These are phyloP conservation scores for Phalacrocorax carbo DNA, from an alignment of 2,113 vertebrate genomes.

Conservation along the genomic window DNA sequence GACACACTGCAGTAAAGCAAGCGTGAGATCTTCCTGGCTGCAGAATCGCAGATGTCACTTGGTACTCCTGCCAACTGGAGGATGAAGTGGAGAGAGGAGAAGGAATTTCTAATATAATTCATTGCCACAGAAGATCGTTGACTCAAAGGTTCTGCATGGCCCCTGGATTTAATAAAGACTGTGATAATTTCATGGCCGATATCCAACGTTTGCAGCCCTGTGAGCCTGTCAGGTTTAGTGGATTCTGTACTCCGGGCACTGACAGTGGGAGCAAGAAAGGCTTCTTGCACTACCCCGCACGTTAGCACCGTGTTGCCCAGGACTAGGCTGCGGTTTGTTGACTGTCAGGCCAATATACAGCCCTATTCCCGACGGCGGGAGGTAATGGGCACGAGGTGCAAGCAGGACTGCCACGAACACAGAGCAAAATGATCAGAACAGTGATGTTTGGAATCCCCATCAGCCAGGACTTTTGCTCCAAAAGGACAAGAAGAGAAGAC, in stretches of 20 bases:
- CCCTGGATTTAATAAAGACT: not conserved
- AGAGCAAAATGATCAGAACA: no score
- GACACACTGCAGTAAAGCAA: not conserved
- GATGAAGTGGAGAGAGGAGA: not conserved
- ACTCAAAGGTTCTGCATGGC: not conserved
- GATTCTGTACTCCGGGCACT: not conserved
- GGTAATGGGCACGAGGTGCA: not conserved
- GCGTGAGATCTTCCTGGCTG: not conserved
- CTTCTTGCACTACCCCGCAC: rapidly evolving
- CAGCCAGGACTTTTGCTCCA: not conserved
- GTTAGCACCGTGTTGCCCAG: no score
- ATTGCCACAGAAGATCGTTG: not conserved
- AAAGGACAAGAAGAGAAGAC: not conserved
- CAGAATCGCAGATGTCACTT: not conserved
- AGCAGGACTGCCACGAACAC: rapidly evolving
- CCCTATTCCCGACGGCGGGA: rapidly evolving
- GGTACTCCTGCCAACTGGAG: not conserved
- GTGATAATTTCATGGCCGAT: not conserved
- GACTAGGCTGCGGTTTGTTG: not conserved
- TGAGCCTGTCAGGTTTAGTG: not conserved
- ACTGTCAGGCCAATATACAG: not conserved
- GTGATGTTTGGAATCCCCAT: no score
- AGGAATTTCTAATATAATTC: not conserved
- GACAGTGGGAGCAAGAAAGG: not conserved
- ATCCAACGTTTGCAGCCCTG: not conserved